These are phyloP conservation scores for Miichthys miiuy DNA, from an alignment of 2,797 vertebrate genomes.

Conservation along the genomic window DNA sequence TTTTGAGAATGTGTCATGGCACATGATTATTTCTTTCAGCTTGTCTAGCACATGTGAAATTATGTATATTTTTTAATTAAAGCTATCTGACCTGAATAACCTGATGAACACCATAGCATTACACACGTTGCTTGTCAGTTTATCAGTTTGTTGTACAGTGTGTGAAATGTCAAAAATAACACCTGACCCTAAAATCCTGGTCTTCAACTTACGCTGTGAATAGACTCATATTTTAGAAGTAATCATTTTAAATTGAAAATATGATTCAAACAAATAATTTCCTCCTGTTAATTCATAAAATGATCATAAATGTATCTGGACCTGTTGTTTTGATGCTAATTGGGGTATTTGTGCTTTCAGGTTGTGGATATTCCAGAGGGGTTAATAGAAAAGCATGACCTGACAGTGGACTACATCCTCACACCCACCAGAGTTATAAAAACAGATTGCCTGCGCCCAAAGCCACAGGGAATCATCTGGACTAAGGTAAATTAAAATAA, in stretches of 20 bases:
- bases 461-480: slow-evolving; percentile 93
- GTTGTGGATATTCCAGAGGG: slow-evolving; percentile 91
- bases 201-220: background rate
- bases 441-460: slow-evolving; percentile 87
- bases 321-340: background rate
- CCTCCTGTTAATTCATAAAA: background rate
- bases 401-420: slow-evolving; percentile 96
- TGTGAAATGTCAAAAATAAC: background rate
- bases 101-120: background rate
- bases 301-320: background rate
- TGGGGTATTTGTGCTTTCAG: slow-evolving; percentile 73
- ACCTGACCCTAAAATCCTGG: background rate
- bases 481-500: slow-evolving; percentile 85
- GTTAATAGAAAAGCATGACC: slow-evolving; percentile 90
- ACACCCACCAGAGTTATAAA: slow-evolving; percentile 92
- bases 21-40: background rate
- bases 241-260: background rate
- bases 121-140: background rate
- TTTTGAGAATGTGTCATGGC: background rate
- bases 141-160: background rate
- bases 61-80: background rate
- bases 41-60: background rate
- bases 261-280: background rate
- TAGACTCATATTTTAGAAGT: background rate
- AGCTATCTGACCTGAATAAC: background rate